Evolutionary conservation across 2,888 invertebrate genomes (phyloP).

Genomic region (Galerucella pusilla): DNA sequence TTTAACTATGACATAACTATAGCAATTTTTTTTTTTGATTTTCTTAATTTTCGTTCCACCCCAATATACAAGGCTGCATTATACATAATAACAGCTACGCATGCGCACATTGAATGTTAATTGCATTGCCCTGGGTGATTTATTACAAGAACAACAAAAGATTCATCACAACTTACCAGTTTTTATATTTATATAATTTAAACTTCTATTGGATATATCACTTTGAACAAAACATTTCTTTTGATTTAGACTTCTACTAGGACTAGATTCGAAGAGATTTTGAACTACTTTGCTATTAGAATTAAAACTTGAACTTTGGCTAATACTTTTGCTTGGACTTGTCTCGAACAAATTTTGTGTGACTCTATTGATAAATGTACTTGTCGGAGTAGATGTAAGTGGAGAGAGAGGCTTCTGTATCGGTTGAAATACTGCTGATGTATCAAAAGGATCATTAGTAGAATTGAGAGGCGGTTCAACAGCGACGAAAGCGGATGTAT

Average conservation of each 20-base stretch:
- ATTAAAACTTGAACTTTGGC: background rate
- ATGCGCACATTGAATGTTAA: no score
- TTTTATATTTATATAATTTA: slow-evolving; percentile 50
- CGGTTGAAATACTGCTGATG: slow-evolving; percentile 62
- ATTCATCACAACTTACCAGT: background rate
- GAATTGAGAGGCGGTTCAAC: slow-evolving; percentile 27
- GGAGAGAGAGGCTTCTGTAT: slow-evolving; percentile 23
- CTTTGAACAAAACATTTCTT: slow-evolving; percentile 46
- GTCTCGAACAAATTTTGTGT: slow-evolving; percentile 26
- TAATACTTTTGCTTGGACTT: slow-evolving; percentile 3
- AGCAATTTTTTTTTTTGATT: no score
- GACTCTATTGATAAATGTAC: slow-evolving; percentile 12
- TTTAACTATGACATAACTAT: no score
- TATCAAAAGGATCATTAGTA: slow-evolving; percentile 76
- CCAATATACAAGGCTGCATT: no score
- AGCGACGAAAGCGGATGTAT: slow-evolving; percentile 60
- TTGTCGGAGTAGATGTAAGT: slow-evolving; percentile 24
- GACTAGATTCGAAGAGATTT: slow-evolving; percentile 24
- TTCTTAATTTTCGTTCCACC: no score
- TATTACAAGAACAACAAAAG: no score
- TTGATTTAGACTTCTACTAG: slow-evolving; percentile 16
- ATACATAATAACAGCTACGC: no score
- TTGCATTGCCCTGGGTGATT: no score
- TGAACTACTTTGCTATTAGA: slow-evolving; percentile 14
- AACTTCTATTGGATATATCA: slow-evolving; percentile 53